A percentile compares a stretch with the other conserved stretches of the same genome.
These are phyloP conservation scores for Norana najaformis DNA, from an alignment of 2,888 invertebrate species.

Conservation along the genomic window DNA sequence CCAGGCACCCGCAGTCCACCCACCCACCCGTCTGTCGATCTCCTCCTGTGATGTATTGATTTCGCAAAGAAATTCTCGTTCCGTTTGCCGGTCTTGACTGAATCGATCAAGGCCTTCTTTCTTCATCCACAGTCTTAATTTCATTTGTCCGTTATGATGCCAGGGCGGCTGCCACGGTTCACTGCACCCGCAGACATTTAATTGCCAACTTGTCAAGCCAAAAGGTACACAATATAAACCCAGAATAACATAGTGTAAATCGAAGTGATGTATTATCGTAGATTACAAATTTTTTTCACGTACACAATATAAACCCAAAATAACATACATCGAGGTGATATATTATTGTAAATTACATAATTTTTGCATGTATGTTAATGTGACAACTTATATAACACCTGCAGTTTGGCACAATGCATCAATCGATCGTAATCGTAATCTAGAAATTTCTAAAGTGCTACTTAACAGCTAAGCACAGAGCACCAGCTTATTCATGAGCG, in stretches of 20 bases:
- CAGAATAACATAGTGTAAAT: neutral
- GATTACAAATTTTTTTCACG: too few species aligned
- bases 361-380: too few species aligned
- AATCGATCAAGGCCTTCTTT: neutral
- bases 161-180: neutral
- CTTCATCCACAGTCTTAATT: neutral
- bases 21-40: too few species aligned
- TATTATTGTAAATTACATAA: too few species aligned
- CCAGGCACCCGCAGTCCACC: neutral
- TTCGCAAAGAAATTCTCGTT: neutral
- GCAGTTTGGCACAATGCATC: too few species aligned
- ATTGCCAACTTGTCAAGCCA: neutral
- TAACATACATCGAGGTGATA: too few species aligned
- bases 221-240: neutral
- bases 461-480: too few species aligned
- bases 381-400: too few species aligned
- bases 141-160: neutral
- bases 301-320: neutral
- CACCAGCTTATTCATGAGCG: too few species aligned
- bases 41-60: neutral
- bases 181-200: neutral
- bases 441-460: too few species aligned
- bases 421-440: too few species aligned
- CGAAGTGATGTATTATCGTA: too few species aligned
- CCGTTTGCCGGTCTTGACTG: neutral